phyloP scores from a whole-genome alignment of 2,113 vertebrate species.

The human region GRCh38 chr6:141248501-141249000 shows the following conservation, averaged over 20 bases:
- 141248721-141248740: neutral
- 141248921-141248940: no score
- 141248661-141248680: neutral
- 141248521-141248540: neutral
- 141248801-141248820: no score
- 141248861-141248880: no score
- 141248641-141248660: neutral
- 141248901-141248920: no score
- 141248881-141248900: no score
- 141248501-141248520: neutral
- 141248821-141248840: no score
- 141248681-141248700: neutral
- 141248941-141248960: no score
- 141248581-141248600: neutral
- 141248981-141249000: no score
- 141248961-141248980: no score
- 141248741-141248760: neutral
- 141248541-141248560: neutral
- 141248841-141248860: no score
- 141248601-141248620: neutral
- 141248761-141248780: neutral
- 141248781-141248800: neutral
- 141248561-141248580: neutral
- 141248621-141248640: neutral
- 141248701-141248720: neutral